These are phyloP conservation scores for Drosophila kurseongensis DNA, from an alignment of 1,140 invertebrate genomes.

Conservation along the genomic window DNA sequence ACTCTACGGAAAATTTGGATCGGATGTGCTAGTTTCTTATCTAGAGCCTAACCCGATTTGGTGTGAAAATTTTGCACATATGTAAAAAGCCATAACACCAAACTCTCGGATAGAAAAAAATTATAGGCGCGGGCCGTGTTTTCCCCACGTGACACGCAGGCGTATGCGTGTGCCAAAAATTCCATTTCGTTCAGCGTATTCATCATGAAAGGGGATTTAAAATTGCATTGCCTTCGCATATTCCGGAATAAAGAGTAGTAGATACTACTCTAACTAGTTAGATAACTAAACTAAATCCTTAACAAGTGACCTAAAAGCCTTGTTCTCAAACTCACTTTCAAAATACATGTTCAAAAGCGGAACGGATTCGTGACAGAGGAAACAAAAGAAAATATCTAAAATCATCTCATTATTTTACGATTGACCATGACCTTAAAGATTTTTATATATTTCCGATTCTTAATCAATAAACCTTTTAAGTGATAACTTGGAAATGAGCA, in stretches of 20 bases:
- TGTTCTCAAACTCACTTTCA: not conserved
- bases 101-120: slow-evolving; percentile 20
- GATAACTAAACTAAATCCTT: no score
- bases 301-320: not conserved
- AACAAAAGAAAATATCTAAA: not conserved
- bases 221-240: slow-evolving; percentile 16
- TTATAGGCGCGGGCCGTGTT: slow-evolving; percentile 38
- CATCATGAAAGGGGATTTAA: slow-evolving; percentile 13
- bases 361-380: no score
- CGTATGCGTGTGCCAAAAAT: slow-evolving; percentile 44
- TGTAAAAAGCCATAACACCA: slow-evolving; percentile 5
- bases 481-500: no score
- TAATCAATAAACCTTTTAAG: no score
- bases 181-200: slow-evolving; percentile 17
- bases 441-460: not conserved
- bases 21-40: not conserved
- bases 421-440: slow-evolving; percentile 3
- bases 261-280: no score
- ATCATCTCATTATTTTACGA: not conserved
- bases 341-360: not conserved
- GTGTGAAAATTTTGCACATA: not conserved
- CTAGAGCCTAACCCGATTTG: slow-evolving; percentile 1
- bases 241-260: not conserved
- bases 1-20: not conserved
- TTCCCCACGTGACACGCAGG: slow-evolving; percentile 44